Evolutionary conservation across 1,140 invertebrate species (phyloP), one percentile per base, ranked within the genome.

Genomic region (Steinernema khuongi): DNA sequence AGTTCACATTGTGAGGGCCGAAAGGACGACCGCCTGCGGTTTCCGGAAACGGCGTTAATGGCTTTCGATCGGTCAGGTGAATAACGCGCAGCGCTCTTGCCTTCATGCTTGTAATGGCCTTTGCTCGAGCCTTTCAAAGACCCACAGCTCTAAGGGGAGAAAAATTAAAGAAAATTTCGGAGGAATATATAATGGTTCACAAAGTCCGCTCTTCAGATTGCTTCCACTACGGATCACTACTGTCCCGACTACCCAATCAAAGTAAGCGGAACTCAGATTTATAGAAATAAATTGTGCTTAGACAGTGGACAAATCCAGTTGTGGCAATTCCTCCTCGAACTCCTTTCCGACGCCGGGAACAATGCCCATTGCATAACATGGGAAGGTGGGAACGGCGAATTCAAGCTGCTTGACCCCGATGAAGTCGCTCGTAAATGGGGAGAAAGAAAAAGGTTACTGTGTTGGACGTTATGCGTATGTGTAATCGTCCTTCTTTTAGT

Each of bases 341-440:
- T 99, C 31, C 88, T 99, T 66, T 93, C 93, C 80, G 94, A 97
- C 86, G 74, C 70, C 1, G 93, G 92, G 0, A 86, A 87, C n/a
- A 93, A 93, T 86, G 88, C 92, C 1, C 90, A 92, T 17, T 96
- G 93, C 81, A 96, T 97, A 68, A 91, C 93, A 1, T 96, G 94
- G 94, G 96, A 94, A 0, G 94, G 94, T 1, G 85, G 80, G 1
- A 86, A 87, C 71, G 87, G 88, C 4, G 88, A 88, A 79, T 88
- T 88, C 81, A 88, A 88, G 80, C 89, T 99, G 77, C 92, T 93
- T 7, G 94, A 98, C 87, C 96, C 96, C 0, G 96, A 98, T 85
- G 95, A 97, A 86, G 96, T 99, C 43, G 96, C 96, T 1, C 89
- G 94, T 77, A 89, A 93, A 79, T 99, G 96, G 96, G 96, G 96